Base-by-base conservation (phyloP, 2,113 vertebrate species). In the Psilopsiagon aurifrons region DNA sequence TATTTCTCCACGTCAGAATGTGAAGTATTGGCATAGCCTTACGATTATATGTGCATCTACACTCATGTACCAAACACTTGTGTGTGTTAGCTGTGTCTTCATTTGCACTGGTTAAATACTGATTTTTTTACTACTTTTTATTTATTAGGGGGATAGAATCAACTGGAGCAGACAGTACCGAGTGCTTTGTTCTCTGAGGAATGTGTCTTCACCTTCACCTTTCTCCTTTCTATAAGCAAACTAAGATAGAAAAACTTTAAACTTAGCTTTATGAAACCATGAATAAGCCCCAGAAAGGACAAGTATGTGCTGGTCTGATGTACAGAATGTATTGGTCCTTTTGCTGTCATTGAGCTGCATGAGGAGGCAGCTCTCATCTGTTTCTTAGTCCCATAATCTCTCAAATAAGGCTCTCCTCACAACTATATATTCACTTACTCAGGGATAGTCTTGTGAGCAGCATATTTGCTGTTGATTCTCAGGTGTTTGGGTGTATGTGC, bases 1-100 rank as follows among this genome's bases (percentile, higher is more conserved):
- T 97, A 88, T 88, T 96, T 91, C 62, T 83, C 43, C 71, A 66
- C 43, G 54, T 79, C 71, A 82, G 94, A 83, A 93, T 73, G 52
- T 63, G 89, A 67, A 24, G 83, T 57, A 39, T 24, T 91, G 70
- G 85, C 29, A 3, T 37, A 41, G 83, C 51, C 64, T 49, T 52
- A 6, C 23, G 75, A 11, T 80, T 17, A 0, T 39, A 7, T 25
- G 20, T 43, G 23, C 18, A 0, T n/a, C 59, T 54, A 29, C 51
- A 49, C 46, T 62, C 22, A 1, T 27, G 77, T 35, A 9, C 62
- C 49, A 47, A 13, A 7, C 37, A 11, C 79, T 87, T 44, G 2
- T 3, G 4, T 37, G 77, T 66, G 71, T 49, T 86, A 70, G 67
- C 62, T 51, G 71, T 57, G 70, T 66, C 79, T 71, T 87, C 9